Evolutionary conservation across 1,140 invertebrate species (phyloP), one percentile per base, ranked within the genome.

Genomic region (Augochlora pura): DNA sequence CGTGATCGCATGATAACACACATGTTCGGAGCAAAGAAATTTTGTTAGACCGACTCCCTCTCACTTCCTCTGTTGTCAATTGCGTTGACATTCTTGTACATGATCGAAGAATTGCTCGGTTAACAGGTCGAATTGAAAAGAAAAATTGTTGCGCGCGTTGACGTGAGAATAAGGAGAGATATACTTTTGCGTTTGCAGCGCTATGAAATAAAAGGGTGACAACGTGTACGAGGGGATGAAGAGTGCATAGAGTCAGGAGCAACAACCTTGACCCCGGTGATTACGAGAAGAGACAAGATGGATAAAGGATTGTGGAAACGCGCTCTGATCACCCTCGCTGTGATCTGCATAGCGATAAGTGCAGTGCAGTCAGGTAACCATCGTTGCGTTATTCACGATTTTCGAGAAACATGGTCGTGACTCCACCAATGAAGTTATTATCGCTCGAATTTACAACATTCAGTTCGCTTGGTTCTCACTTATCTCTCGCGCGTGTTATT

Each of bases 401-500:
- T 32, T 32, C 32, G 32, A 2, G 32, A 32, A 32, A 32, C 32
- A 32, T 32, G 32, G 32, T 32, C 32, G 32, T 32, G 1, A 32
- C 32, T 32, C 32, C 4, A 32, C 32, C 32, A 32, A 32, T 4
- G 32, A 32, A 32, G 32, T 32, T 32, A 5, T 21, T 52, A 18
- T 46, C 49, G 18, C 5, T 18, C 18, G 16, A 18, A 52, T 52
- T 52, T 21, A 6, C 49, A 52, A 52, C 42, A 46, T 46, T 46
- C 42, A 46, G 42, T 10, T 42, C 42, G 0, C 6, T 46, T 46
- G 42, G 42, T 54, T 16, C 6, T 12, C n/a, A 38, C 32, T 71
- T 65, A 83, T 72, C 77, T 65, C 25, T 54, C 10, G 5, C 54
- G 70, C 46, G 27, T 73, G 49, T 73, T 79, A 16, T 72, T 82